Evolutionary conservation across 37 sponge, comb jelly and placozoan genomes (phyloP).

Genomic region (Halichondria panicea): DNA sequence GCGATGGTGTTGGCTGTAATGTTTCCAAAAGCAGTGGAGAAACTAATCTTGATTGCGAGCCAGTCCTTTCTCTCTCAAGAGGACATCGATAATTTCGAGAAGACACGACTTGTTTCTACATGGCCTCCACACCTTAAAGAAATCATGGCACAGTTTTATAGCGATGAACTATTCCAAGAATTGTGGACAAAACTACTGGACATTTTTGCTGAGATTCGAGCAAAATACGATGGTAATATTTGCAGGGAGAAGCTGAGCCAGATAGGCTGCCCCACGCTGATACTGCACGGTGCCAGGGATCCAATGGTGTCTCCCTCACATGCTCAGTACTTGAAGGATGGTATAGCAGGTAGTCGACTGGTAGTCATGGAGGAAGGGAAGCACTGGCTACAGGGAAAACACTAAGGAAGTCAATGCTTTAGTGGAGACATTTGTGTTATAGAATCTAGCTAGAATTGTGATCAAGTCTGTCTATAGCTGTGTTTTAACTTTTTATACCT

Average conservation of each 20-base stretch:
- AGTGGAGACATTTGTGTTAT: conserved; percentile 47
- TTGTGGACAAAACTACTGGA: too few species aligned
- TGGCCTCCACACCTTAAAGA: conserved; percentile 44
- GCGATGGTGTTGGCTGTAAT: conserved; percentile 30
- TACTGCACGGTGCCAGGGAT: conserved; percentile 68
- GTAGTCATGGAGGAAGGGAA: conserved; percentile 39
- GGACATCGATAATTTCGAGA: conserved; percentile 45
- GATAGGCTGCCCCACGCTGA: conserved; percentile 47
- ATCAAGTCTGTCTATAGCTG: too few species aligned
- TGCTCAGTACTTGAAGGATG: conserved; percentile 39
- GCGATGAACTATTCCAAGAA: too few species aligned
- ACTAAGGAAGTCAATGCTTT: conserved; percentile 49
- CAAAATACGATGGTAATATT: too few species aligned
- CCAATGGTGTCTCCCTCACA: conserved; percentile 33
- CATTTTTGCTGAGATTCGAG: conserved; percentile 32
- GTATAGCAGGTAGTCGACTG: background rate
- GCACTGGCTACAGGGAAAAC: conserved; percentile 59
- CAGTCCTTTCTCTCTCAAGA: conserved; percentile 39
- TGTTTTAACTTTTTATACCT: too few species aligned
- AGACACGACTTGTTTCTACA: conserved; percentile 17
- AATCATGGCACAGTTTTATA: conserved; percentile 30
- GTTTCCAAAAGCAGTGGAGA: conserved; percentile 28
- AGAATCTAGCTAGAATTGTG: too few species aligned
- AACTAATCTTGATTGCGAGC: conserved; percentile 45
- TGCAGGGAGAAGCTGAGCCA: conserved; percentile 12